Base-by-base conservation (phyloP, 30 jellyfish, hydroid and myxozoan species). In the Aurelia coerulea region DNA sequence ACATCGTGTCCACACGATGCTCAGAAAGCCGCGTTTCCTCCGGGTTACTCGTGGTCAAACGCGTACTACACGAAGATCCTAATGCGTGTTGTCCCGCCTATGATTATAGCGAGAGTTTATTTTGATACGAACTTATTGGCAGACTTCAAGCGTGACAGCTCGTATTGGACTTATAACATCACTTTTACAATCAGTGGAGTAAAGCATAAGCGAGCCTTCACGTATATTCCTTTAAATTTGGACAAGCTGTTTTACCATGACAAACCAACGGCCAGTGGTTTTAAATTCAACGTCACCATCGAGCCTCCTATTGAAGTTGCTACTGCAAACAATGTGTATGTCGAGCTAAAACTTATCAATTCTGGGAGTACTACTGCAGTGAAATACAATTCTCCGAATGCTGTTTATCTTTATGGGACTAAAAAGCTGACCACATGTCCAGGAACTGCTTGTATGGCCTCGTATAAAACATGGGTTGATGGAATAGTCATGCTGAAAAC, bases 401-500 rank as follows among this genome's bases (percentile, higher is more conserved):
- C 92, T 9, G 54, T 83, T 32, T 7, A 1, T 14, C 63, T 83
- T 56, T 72, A 52, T 56, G 92, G 86, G 34, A 52, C 85, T 19
- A 65, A 39, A 51, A 58, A 42, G 63, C 58, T 83, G 34, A 7
- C 80, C 4, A 73, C 31, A 6, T 83, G 92, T 35, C 92, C 92
- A 2, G 80, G 52, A 59, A 56, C 92, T 8, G 33, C 16, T n/a
- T 83, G 92, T 62, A 69, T 70, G 85, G 52, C 29, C 29, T 58
- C 92, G 75, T 83, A 83, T 68, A 59, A 56, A 10, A n/a, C 80
- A 9, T 83, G 92, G 92, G 35, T 17, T 23, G 41, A 58, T 19
- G 92, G 79, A 8, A 65, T 71, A 10, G 52, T 23, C 15, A 70
- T 49, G 70, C 73, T 83, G 49, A 71, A 70, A 16, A 35, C 54